Evolutionary conservation across 1,140 invertebrate genomes (phyloP), one percentile per base, ranked within the genome.

Genomic region (Cydia pomonella): DNA sequence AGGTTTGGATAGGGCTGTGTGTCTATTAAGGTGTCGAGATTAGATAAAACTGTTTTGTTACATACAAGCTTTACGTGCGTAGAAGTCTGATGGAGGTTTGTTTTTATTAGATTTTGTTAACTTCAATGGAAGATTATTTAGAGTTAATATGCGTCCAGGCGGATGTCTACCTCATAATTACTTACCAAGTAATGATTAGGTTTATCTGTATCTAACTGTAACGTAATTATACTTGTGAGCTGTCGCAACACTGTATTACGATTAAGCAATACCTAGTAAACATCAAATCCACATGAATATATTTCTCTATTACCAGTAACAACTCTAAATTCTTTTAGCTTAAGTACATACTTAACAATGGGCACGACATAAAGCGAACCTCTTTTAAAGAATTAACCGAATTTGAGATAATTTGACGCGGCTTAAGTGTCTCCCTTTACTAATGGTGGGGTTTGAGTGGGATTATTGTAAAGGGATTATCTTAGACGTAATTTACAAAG

Each of bases 401-500:
- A 66, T 66, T 66, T 33, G 63, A 33, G 27, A 33, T 33, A 66
- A 66, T 66, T 66, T 66, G 16, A 66, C 63, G 27, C 1, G 63
- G 63, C 63, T 66, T 16, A 29, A 66, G 27, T 66, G 63, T 66
- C 63, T 66, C n/a, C 25, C 63, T 16, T 66, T 66, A 66, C 63
- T n/a, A 66, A 66, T 66, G 25, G 63, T 66, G 27, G 27, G 63
- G 84, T 84, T 83, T 84, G 79, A 82, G 80, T 78, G 10, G 62
- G 18, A 79, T 76, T 75, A 80, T 76, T 79, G 77, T 86, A 81
- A 75, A 75, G 81, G 77, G 75, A 77, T 84, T 83, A 79, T 79
- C 76, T 77, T 79, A 77, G 79, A 80, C 80, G 76, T 83, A 80
- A 82, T 85, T 66, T 84, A 85, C 76, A 82, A 76, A 79, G 69